A percentile compares a stretch with the other conserved stretches of the same genome.
Conservation (phyloP, 37 sponge, comb jelly and placozoan species). For the Hexactinellida sp. region DNA sequence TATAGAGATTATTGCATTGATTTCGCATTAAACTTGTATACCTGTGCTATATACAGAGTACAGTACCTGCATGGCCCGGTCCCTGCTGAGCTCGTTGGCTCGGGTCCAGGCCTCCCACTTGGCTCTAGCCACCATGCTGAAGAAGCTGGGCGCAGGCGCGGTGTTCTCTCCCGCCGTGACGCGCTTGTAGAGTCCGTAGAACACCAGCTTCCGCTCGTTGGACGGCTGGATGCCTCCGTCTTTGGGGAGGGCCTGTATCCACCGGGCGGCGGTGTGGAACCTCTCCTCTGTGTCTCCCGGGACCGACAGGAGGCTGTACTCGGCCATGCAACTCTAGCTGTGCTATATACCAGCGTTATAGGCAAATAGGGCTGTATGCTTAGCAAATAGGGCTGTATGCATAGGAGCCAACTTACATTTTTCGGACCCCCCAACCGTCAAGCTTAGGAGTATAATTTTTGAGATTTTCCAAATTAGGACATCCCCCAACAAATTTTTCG, state of each 20-base stretch:
- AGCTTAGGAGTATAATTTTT: too few relatives aligned
- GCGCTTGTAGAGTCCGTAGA: background rate
- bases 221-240: background rate
- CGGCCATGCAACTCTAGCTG: background rate
- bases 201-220: constrained; percentile 5
- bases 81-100: background rate
- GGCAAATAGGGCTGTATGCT: too few relatives aligned
- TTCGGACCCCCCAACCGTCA: too few relatives aligned
- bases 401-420: too few relatives aligned
- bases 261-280: background rate
- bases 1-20: too few relatives aligned
- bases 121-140: background rate
- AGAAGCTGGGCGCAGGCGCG: background rate
- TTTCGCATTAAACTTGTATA: too few relatives aligned
- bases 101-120: constrained; percentile 6
- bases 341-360: too few relatives aligned
- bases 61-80: background rate
- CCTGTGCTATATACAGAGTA: too few relatives aligned
- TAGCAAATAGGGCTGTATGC: too few relatives aligned
- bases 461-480: too few relatives aligned
- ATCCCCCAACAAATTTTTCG: too few relatives aligned
- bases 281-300: background rate
- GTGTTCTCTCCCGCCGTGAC: background rate
- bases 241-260: background rate
- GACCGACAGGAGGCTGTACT: background rate